These are phyloP conservation scores for Lampropteryx suffumata DNA, from an alignment of 2,888 invertebrate genomes.

Conservation along the genomic window DNA sequence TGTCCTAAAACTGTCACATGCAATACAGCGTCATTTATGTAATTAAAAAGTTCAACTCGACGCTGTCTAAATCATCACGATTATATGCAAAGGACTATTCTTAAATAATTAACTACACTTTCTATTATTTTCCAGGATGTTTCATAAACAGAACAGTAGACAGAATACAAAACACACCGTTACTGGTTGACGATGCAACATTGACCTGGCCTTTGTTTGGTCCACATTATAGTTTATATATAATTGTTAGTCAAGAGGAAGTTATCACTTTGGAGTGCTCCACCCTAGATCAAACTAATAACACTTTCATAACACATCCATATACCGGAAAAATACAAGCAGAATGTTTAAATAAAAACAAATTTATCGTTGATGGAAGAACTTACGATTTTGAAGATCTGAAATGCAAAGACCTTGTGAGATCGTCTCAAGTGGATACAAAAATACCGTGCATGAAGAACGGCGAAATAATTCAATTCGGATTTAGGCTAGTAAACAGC, in stretches of 20 bases:
- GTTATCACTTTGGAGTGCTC: slow-evolving; percentile 21
- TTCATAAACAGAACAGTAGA: slow-evolving; percentile 12
- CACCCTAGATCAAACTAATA: slow-evolving; percentile 12
- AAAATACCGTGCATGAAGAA: slow-evolving; percentile 9
- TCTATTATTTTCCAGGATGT: slow-evolving; percentile 19
- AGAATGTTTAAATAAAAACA: slow-evolving; percentile 27
- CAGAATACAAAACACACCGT: slow-evolving; percentile 11
- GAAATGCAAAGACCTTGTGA: slow-evolving; percentile 21
- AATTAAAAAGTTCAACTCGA: too few species aligned
- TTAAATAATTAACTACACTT: too few species aligned
- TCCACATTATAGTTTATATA: background rate
- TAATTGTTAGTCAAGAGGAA: slow-evolving; percentile 7
- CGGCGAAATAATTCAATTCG: slow-evolving; percentile 14
- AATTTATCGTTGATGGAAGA: slow-evolving; percentile 23
- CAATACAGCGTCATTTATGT: too few species aligned
- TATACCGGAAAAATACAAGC: slow-evolving; percentile 16
- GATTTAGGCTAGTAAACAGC: slow-evolving; percentile 16
- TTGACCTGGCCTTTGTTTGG: slow-evolving; percentile 1
- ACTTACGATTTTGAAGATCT: slow-evolving; percentile 24
- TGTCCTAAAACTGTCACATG: too few species aligned
- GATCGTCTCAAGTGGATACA: slow-evolving; percentile 6
- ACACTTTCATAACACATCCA: slow-evolving; percentile 21
- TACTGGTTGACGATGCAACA: slow-evolving; percentile 1
- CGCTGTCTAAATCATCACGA: too few species aligned
- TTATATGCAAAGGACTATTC: too few species aligned